These are phyloP conservation scores for Pogoniulus pusillus DNA, from an alignment of 2,797 vertebrate genomes.

Conservation along the genomic window DNA sequence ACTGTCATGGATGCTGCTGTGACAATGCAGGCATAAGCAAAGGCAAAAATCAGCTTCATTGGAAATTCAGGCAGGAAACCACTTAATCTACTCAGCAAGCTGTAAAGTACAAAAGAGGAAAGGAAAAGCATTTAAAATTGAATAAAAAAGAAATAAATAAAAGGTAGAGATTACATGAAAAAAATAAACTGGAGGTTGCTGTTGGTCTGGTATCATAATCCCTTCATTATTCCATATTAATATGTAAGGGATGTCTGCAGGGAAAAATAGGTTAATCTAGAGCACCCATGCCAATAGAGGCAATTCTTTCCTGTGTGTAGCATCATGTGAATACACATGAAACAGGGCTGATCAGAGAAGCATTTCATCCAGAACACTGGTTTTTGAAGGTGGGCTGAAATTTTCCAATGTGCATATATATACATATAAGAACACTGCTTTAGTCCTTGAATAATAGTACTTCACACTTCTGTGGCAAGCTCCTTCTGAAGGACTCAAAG, in stretches of 20 bases:
- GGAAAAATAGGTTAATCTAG: constrained; percentile 29
- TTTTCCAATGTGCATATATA: neutral
- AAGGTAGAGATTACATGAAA: neutral
- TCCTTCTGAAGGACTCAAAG: neutral
- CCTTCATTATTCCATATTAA: constrained; percentile 15
- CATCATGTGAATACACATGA: neutral
- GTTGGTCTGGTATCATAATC: constrained; percentile 3
- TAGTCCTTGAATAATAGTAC: neutral
- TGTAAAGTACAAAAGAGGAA: neutral
- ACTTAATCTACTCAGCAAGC: neutral
- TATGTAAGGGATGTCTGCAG: constrained; percentile 30
- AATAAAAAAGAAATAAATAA: neutral
- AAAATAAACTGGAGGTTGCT: neutral
- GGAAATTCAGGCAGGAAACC: neutral
- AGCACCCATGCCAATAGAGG: constrained; percentile 38
- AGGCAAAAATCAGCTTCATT: neutral
- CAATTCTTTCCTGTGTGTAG: neutral
- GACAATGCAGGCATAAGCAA: neutral
- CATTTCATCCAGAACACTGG: neutral
- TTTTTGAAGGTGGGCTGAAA: neutral
- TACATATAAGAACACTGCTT: neutral
- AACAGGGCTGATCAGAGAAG: neutral
- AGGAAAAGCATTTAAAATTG: neutral
- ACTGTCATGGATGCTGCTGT: neutral
- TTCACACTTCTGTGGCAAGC: neutral